Evolutionary conservation across 2,113 vertebrate genomes (phyloP), one percentile per base, ranked within the genome.

Genomic region (Synchiropus splendidus): DNA sequence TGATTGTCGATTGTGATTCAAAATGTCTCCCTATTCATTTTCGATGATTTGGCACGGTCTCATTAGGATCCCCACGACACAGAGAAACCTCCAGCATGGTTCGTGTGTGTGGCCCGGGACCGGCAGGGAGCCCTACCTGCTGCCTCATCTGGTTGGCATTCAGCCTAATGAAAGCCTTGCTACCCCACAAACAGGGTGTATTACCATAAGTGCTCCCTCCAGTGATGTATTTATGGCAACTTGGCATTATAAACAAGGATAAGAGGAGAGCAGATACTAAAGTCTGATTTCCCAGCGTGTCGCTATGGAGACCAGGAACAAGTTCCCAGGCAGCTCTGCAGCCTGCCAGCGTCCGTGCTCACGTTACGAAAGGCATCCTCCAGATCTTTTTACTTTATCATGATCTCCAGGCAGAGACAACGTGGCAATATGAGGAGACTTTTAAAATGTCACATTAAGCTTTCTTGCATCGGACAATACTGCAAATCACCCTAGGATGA

Each of bases 221-320:
- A 57, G 68, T 67, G 62, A 31, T 70, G 52, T 72, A 74, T 75
- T 78, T 77, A 75, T 70, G 69, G 71, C 45, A 75, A 79, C 69
- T 67, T 77, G 75, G 70, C 77, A 81, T 83, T 81, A 80, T 77
- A 75, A 83, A 77, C 60, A 18, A 52, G 54, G 76, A 76, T 73
- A 50, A 73, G 72, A 78, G 41, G 56, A 55, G 62, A 55, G 46
- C 36, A 18, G 16, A 55, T 45, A 64, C 47, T 27, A 27, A 15
- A 61, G 61, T 61, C 57, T n/a, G 42, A 68, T 62, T 75, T 68
- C 49, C 70, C 42, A 53, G 31, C 51, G 61, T 10, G 62, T 80
- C 64, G 9, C 54, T 62, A 70, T 68, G 67, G 70, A 67, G 62
- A 78, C 58, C 2, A 47, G 45, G 46, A 58, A 45, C 8, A 69